phyloP scores from a whole-genome alignment of 1,140 invertebrate species.

The Tyrophagus putrescentiae region DNA sequence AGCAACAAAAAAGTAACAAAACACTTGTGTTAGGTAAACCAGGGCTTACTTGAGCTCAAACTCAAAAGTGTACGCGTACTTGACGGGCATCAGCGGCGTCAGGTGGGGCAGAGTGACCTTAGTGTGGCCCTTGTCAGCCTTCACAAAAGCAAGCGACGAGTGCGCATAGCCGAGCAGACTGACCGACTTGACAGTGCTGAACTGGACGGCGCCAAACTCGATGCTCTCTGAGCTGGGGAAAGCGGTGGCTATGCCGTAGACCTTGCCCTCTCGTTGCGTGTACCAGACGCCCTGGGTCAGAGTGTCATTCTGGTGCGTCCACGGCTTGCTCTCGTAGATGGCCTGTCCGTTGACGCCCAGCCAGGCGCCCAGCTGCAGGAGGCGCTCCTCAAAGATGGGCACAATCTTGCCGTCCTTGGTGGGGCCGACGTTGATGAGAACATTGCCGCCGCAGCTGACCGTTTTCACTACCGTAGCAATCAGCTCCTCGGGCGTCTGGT shows the following conservation, averaged over 20 bases:
- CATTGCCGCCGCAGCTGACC: conserved; percentile 47
- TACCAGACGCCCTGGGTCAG: conserved; percentile 42
- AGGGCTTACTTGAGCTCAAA: too few relatives aligned
- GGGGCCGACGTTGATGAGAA: conserved; percentile 77
- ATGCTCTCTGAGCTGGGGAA: conserved; percentile 41
- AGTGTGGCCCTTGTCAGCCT: not conserved
- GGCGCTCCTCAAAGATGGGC: conserved; percentile 75
- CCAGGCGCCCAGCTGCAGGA: conserved; percentile 53
- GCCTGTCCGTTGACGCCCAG: conserved; percentile 68
- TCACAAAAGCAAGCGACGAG: not conserved
- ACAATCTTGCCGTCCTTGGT: conserved; percentile 71
- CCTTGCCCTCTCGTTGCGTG: conserved; percentile 47
- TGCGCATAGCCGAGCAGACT: not conserved
- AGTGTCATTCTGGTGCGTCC: conserved; percentile 67
- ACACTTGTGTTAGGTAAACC: too few relatives aligned
- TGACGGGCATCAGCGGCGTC: not conserved
- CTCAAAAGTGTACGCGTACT: not conserved
- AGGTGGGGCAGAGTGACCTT: not conserved
- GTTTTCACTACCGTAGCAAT: conserved; percentile 49
- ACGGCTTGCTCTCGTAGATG: conserved; percentile 64
- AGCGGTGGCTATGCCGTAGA: conserved; percentile 65
- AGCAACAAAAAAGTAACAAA: too few relatives aligned
- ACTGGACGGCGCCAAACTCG: conserved; percentile 8
- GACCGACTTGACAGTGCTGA: conserved; percentile 1
- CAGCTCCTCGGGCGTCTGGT: conserved; percentile 54